Base-by-base conservation (phyloP, 1,140 invertebrate species). In the Drosophila sturtevanti region DNA sequence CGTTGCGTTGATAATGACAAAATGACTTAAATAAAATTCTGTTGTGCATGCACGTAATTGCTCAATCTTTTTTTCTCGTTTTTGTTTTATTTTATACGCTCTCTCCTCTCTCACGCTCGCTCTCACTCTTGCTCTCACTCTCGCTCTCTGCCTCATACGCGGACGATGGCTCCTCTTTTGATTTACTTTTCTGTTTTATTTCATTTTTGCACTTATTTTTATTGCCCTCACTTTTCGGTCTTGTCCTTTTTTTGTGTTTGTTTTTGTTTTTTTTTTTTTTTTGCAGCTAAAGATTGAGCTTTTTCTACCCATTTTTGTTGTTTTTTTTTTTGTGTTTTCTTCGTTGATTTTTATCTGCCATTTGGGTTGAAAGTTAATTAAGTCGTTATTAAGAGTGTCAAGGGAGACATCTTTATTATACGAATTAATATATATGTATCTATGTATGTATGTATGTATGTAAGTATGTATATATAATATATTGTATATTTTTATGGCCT, bases 41-140 rank as follows among this genome's bases (percentile, higher is more conserved):
- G 65, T 75, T 86, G 70, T 86, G 81, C 81, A 86, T 86, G 78
- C 82, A 86, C 77, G 78, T 87, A 86, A 86, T 86, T 86, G 82
- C 82, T 79, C 79, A 81, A 87, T 87, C 16, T 56, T 34, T 34
- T 56, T 34, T 31, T 14, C 14, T 9, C 5, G 12, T 2, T 21
- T 48, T 80, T 78, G 85, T 80, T 86, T 80, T 80, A 63, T 77
- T 68, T 64, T 56, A 16, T 38, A 38, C 60, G 56, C 38, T 51
- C 18, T n/a, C n/a, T n/a, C n/a, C n/a, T n/a, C 12, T 37, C 51
- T 11, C 21, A 34, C 37, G 12, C 37, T 18, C n/a, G 54, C 31
- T 22, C 35, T 24, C 56, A n/a, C 38, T 31, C 59, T 74, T 77
- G 67, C 24, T 44, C 72, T 62, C 61, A 55, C 4, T 24, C 24